Base-by-base conservation (phyloP, 2,888 invertebrate genomes). In the Nemotelus nigrinus region DNA sequence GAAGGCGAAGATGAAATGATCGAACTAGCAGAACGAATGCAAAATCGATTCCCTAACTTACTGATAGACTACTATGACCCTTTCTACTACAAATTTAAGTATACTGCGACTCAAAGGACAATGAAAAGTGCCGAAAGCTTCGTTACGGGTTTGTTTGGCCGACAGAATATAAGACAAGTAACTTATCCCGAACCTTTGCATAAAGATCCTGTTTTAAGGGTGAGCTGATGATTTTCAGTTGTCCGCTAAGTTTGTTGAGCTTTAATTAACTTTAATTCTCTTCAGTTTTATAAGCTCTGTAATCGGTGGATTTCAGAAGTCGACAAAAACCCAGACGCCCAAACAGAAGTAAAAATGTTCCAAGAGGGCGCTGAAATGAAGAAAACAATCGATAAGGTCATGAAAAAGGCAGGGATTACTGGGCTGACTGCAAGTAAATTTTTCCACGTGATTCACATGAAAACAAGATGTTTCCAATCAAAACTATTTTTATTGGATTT, bases 231-330 rank as follows among this genome's bases (percentile, higher is more conserved):
- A 47, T 67, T 45, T 6, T 47, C 25, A 45, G 41, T 25, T 67
- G 3, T 25, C 25, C 25, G 25, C 25, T 25, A 25, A 25, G 25
- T 25, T 25, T 25, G 25, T 25, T 2, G 10, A 2, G 4, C 43
- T 10, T 7, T 50, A 50, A 57, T 57, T 57, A 4, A 3, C 8
- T 57, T 57, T 25, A 53, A 53, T 7, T 64, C 6, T 41, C 10
- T 91, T 84, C 88, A 94, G 93, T 94, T 94, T 89, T 94, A 94
- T 88, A 93, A 93, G 89, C 88, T 90, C 82, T 94, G 94, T 88
- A 87, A 89, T 82, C 91, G 89, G 84, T 94, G 94, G 93, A 88
- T 88, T 86, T 88, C 86, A 83, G 90, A 92, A 86, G 91, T 94
- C 80, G 90, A 93, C 85, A 90, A 91, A 84, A 93, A 93, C 87